Percentiles rank a stretch among this genome's conserved stretches.
phyloP scores from a whole-genome alignment of 1,140 invertebrate species.

The Tribolium madens region DNA sequence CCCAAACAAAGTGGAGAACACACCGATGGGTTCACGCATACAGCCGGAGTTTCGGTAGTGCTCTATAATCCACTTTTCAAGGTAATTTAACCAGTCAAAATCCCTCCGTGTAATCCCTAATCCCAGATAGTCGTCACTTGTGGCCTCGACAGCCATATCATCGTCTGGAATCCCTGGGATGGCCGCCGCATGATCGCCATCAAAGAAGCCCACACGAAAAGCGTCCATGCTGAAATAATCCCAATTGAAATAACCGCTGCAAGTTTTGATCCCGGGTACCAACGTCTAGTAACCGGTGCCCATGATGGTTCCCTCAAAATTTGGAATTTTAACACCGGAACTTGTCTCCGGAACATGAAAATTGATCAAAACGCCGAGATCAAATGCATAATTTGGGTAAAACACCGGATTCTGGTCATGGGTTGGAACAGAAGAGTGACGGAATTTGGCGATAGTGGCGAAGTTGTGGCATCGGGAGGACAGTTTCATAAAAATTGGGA shows the following conservation, averaged over 20 bases:
- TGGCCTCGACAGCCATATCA: constrained; percentile 78
- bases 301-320: constrained; percentile 72
- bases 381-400: constrained; percentile 71
- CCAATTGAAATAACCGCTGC: constrained; percentile 82
- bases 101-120: no score
- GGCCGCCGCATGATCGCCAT: constrained; percentile 73
- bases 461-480: neutral
- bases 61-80: constrained; percentile 79
- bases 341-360: constrained; percentile 74
- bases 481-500: constrained; percentile 65
- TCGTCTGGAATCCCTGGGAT: constrained; percentile 78
- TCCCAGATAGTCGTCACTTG: constrained; percentile 72
- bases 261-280: constrained; percentile 77
- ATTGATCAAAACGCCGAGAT: constrained; percentile 73
- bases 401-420: constrained; percentile 73
- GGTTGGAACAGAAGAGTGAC: constrained; percentile 79
- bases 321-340: constrained; percentile 85
- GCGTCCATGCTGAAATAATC: constrained; percentile 71
- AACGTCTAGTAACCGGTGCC: constrained; percentile 70
- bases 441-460: constrained; percentile 75
- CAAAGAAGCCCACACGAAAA: constrained; percentile 73
- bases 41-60: constrained; percentile 72
- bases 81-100: constrained; percentile 53
- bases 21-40: constrained; percentile 78
- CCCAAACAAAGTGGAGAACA: constrained; percentile 72